Percentiles rank a stretch among this genome's conserved stretches.
Evolutionary conservation across 2,113 vertebrate species (phyloP).

Genomic region (Brachionichthys hirsutus): DNA sequence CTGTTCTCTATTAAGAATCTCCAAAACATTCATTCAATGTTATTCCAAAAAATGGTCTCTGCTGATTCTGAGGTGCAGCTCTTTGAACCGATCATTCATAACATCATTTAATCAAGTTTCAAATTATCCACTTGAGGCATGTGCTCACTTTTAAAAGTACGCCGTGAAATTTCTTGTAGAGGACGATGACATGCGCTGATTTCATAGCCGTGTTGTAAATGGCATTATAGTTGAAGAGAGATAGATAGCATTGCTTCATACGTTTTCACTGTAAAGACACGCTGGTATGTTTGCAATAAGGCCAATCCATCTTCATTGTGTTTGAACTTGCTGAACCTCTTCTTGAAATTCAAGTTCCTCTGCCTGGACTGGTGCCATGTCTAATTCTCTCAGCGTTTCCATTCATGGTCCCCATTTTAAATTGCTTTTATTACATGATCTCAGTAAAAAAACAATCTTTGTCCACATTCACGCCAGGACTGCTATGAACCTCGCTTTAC

Average conservation of each 20-base stretch:
- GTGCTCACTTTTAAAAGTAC: constrained; percentile 27
- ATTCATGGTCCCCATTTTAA: constrained; percentile 45
- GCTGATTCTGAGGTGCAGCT: constrained; percentile 23
- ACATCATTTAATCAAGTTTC: constrained; percentile 30
- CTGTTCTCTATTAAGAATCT: neutral
- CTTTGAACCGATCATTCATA: constrained; percentile 25
- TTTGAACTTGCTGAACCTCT: constrained; percentile 70
- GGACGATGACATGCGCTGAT: constrained; percentile 22
- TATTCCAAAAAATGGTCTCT: neutral
- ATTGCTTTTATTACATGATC: constrained; percentile 60
- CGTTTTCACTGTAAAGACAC: constrained; percentile 35
- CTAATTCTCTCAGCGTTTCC: constrained; percentile 68
- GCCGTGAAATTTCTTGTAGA: constrained; percentile 22
- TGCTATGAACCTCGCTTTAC: constrained; percentile 17
- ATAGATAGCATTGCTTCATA: constrained; percentile 37
- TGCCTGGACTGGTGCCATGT: constrained; percentile 64
- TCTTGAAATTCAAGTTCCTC: constrained; percentile 50
- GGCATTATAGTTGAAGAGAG: constrained; percentile 36
- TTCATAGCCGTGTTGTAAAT: constrained; percentile 38
- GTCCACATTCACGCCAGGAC: constrained; percentile 35
- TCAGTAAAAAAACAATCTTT: constrained; percentile 61
- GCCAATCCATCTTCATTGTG: constrained; percentile 67
- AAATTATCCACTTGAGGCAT: constrained; percentile 20
- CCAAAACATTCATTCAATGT: constrained; percentile 6
- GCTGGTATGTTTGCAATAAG: constrained; percentile 49